Conservation (phyloP, 2,888 invertebrate species). For the Strigamia crassipes region DNA sequence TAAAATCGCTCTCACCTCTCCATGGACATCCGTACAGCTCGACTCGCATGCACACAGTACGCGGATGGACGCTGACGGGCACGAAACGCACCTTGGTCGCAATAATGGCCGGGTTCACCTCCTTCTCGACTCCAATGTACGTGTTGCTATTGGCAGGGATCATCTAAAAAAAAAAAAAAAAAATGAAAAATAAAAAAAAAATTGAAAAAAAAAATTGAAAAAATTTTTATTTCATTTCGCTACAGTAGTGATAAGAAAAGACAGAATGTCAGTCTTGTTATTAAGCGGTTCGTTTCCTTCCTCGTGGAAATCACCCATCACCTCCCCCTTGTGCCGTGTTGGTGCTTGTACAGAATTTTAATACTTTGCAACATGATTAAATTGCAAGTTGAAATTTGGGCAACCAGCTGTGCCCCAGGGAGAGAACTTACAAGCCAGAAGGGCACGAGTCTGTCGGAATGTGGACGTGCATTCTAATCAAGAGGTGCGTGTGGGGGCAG, state of each 20-base stretch:
- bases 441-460: constrained; percentile 31
- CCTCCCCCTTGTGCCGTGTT: not conserved
- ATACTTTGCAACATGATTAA: constrained; percentile 44
- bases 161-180: constrained; percentile 64
- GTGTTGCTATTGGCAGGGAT: constrained; percentile 84
- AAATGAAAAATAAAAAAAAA: constrained; percentile 33
- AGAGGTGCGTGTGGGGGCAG: not conserved
- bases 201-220: not conserved
- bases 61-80: constrained; percentile 78
- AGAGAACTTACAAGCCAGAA: constrained; percentile 28
- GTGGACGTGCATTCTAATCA: constrained; percentile 35
- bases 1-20: constrained; percentile 66
- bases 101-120: constrained; percentile 81
- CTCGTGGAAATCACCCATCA: not conserved
- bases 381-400: constrained; percentile 44
- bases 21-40: constrained; percentile 87
- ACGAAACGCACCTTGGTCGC: constrained; percentile 82
- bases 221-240: not conserved
- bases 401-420: constrained; percentile 44
- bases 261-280: constrained; percentile 28
- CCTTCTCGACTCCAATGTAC: constrained; percentile 77
- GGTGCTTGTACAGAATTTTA: constrained; percentile 41
- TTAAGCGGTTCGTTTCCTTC: constrained; percentile 29
- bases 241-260: not conserved
- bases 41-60: constrained; percentile 89